Evolutionary conservation across 1,140 invertebrate species (phyloP), one percentile per base, ranked within the genome.

Genomic region (Musca domestica): DNA sequence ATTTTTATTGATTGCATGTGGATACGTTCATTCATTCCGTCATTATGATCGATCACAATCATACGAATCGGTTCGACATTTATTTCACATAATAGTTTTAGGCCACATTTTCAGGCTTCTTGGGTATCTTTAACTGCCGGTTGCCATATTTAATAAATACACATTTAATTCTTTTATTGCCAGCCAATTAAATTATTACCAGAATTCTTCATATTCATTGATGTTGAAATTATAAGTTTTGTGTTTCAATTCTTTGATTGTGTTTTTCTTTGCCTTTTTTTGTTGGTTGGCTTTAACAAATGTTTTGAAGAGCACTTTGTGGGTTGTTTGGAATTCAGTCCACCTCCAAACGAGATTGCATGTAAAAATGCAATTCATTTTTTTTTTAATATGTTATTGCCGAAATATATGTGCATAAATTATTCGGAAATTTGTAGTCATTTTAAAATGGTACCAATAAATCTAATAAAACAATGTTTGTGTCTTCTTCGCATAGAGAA

Each of bases 291-390:
- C 23, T 56, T 61, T 34, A 19, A 17, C 10, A 27, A n/a, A 58
- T 56, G 52, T 41, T 61, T 17, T 30, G 25, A 7, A 25, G 22
- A 25, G 23, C 22, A 20, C 12, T 54, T 54, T 15, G 22, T 54
- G 22, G 14, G 23, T 54, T 54, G 52, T 54, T 54, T 3, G n/a
- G 27, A 51, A 51, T 51, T 51, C 14, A 27, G 27, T 15, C 17
- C 34, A 41, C 4, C 27, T n/a, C n/a, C 27, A 58, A 58, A 27
- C 17, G 27, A n/a, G 30, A 61, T 61, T 61, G 56, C 56, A 61
- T 61, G 56, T 61, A 61, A 61, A 61, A 61, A 61, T 41, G 56
- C 56, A 61, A 61, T 61, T 61, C 41, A 19, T 34, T 61, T 10
- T 61, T 27, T 34, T 56, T 52, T 5, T 20, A 17, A 27, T 27